Percentiles rank a stretch among this genome's conserved stretches.
These are phyloP conservation scores for Salarias fasciatus DNA, from an alignment of 2,797 vertebrate species.

Conservation along the genomic window DNA sequence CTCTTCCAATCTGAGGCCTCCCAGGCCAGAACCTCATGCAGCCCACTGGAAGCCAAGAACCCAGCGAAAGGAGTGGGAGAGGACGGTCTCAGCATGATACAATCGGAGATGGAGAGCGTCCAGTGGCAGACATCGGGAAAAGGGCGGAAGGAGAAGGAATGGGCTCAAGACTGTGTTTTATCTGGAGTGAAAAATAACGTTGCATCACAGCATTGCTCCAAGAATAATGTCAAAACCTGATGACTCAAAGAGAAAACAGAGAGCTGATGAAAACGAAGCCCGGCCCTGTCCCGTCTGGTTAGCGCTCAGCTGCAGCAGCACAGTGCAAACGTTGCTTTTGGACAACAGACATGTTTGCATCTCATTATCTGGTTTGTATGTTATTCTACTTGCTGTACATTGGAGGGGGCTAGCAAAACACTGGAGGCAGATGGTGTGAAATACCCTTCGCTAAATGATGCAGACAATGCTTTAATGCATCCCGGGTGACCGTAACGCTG, in stretches of 20 bases:
- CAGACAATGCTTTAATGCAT: background rate
- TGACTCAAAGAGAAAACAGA: conserved; percentile 74
- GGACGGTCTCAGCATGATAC: conserved; percentile 50
- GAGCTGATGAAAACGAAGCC: conserved; percentile 65
- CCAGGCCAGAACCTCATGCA: conserved; percentile 61
- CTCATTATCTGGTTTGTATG: conserved; percentile 21
- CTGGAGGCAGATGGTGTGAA: conserved; percentile 20
- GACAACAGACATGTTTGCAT: conserved; percentile 22
- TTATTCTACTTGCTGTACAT: conserved; percentile 18
- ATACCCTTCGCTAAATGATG: conserved; percentile 5
- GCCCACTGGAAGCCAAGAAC: conserved; percentile 52
- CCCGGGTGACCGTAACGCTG: conserved; percentile 5
- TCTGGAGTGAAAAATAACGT: conserved; percentile 63
- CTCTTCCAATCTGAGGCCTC: conserved; percentile 67
- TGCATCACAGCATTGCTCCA: conserved; percentile 72
- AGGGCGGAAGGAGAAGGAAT: conserved; percentile 17
- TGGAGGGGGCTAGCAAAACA: conserved; percentile 5
- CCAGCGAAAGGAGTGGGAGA: conserved; percentile 31
- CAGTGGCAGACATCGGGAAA: conserved; percentile 41
- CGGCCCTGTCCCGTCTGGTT: conserved; percentile 45
- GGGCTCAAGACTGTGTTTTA: conserved; percentile 63
- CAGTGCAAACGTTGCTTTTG: conserved; percentile 27
- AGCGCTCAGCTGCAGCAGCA: conserved; percentile 20
- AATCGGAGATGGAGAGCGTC: conserved; percentile 47
- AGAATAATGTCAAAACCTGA: conserved; percentile 72